These are phyloP conservation scores for Zaprionus inermis DNA, from an alignment of 1,140 invertebrate species.

Conservation along the genomic window DNA sequence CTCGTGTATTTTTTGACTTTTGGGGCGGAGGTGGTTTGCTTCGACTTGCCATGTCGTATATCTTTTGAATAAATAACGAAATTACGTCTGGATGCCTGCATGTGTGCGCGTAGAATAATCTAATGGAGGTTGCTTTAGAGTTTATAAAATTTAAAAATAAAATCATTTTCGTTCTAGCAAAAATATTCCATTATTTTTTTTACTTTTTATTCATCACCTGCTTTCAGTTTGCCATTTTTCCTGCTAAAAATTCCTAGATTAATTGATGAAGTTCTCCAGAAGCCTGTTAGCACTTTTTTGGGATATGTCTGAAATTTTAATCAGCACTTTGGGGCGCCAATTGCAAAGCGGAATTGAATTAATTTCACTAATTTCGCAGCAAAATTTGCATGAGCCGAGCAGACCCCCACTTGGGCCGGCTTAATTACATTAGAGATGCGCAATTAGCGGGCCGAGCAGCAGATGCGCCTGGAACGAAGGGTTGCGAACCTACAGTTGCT, in stretches of 20 bases:
- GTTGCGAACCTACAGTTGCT: slow-evolving; percentile 27
- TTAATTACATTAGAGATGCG: slow-evolving; percentile 78
- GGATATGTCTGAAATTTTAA: slow-evolving; percentile 60
- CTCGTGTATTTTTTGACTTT: neutral
- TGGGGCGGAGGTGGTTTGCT: neutral
- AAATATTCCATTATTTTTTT: neutral
- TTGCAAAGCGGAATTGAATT: slow-evolving; percentile 64
- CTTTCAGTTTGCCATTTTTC: neutral
- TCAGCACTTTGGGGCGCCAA: slow-evolving; percentile 50
- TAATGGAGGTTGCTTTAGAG: neutral
- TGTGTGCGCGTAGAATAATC: slow-evolving; percentile 13
- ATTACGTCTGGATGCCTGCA: slow-evolving; percentile 59
- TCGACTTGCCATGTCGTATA: slow-evolving; percentile 48
- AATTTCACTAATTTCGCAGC: slow-evolving; percentile 68
- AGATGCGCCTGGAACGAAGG: slow-evolving; percentile 27
- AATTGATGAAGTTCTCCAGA: neutral
- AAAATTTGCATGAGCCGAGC: slow-evolving; percentile 58
- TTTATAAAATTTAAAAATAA: neutral
- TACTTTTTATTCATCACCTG: neutral
- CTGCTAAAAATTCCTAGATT: too few relatives aligned
- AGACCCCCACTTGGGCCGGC: neutral
- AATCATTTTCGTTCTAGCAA: too few relatives aligned
- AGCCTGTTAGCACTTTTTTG: neutral
- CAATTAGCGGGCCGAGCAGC: slow-evolving; percentile 51
- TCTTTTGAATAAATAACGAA: slow-evolving; percentile 72